Percentiles rank a stretch among this genome's conserved stretches.
Evolutionary conservation across 2,888 invertebrate species (phyloP).

Genomic region (Lapara coniferarum): DNA sequence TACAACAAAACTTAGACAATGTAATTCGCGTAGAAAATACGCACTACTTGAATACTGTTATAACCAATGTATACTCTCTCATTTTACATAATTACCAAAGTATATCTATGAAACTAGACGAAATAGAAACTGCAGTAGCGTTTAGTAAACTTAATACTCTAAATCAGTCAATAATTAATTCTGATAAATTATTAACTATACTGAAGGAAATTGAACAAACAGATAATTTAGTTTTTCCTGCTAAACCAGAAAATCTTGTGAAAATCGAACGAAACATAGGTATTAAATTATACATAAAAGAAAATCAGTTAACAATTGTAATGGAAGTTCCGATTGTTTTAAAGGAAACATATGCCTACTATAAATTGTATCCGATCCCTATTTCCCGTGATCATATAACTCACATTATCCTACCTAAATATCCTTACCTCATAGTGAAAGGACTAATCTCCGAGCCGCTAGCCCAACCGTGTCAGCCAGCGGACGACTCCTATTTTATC

Average conservation of each 20-base stretch:
- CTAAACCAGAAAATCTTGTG: constrained; percentile 31
- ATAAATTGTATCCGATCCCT: constrained; percentile 32
- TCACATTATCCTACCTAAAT: constrained; percentile 33
- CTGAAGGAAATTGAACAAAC: constrained; percentile 22
- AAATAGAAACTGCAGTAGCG: constrained; percentile 32
- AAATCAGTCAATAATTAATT: constrained; percentile 23
- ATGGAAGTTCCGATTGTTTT: constrained; percentile 33
- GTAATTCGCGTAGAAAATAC: too few species aligned
- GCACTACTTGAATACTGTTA: not conserved
- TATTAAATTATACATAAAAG: constrained; percentile 34
- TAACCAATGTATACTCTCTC: constrained; percentile 26
- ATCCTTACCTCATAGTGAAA: constrained; percentile 36
- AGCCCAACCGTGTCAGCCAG: constrained; percentile 30
- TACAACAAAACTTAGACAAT: too few species aligned
- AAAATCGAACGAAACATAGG: constrained; percentile 34
- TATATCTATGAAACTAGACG: constrained; percentile 27
- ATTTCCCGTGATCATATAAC: constrained; percentile 23
- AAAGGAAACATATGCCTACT: constrained; percentile 29
- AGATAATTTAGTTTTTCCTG: constrained; percentile 26
- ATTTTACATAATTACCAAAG: constrained; percentile 30
- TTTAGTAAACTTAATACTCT: constrained; percentile 31
- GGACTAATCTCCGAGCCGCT: constrained; percentile 32
- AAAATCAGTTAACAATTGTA: constrained; percentile 36
- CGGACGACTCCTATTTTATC: constrained; percentile 20
- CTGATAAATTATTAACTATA: not conserved